Evolutionary conservation across 2,797 vertebrate species (phyloP).

Genomic region (Etheostoma perlongum): DNA sequence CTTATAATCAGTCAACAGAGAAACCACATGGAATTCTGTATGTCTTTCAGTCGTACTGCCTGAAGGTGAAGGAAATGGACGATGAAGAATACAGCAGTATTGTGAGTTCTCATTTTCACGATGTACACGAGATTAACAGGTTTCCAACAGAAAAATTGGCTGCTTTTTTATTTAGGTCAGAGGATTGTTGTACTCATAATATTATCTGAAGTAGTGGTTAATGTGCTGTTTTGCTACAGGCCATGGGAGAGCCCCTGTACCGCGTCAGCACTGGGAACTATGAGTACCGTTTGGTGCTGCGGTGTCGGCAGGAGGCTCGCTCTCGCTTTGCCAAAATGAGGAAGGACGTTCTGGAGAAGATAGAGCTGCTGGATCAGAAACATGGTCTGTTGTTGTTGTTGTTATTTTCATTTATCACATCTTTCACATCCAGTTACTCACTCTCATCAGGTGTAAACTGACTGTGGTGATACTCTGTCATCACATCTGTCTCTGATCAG

Average conservation of each 20-base stretch:
- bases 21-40: background rate
- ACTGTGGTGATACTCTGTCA: background rate
- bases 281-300: conserved; percentile 94
- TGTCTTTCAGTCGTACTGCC: conserved; percentile 93
- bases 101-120: conserved; percentile 84
- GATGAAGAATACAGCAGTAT: conserved; percentile 99
- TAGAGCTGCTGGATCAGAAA: conserved; percentile 98
- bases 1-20: background rate
- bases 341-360: conserved; percentile 98
- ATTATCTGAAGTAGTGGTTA: background rate
- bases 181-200: background rate
- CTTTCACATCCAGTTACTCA: background rate
- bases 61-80: conserved; percentile 99
- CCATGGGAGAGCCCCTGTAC: conserved; percentile 95
- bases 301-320: conserved; percentile 97
- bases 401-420: background rate
- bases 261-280: conserved; percentile 98
- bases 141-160: background rate
- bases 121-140: background rate
- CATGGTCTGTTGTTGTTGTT: conserved; percentile 85
- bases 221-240: conserved; percentile 80
- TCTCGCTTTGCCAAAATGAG: conserved; percentile 97
- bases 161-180: background rate
- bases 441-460: background rate
- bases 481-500: background rate